Percentiles rank a stretch among this genome's conserved stretches.
Evolutionary conservation across 2,888 invertebrate genomes (phyloP).

Genomic region (Taenaris catops): DNA sequence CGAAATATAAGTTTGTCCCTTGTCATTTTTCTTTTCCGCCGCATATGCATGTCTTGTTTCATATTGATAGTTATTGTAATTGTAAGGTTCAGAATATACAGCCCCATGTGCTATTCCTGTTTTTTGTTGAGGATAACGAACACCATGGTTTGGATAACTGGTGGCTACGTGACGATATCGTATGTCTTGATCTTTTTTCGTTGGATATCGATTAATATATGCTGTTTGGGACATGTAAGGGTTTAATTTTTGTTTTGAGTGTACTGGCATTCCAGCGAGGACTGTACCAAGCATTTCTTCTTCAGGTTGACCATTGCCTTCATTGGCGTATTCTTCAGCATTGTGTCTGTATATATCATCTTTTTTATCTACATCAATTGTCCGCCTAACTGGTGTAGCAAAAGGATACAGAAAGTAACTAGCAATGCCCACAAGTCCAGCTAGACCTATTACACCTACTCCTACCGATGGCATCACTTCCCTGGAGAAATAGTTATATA

Average conservation of each 20-base stretch:
- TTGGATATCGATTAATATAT: slow-evolving; percentile 54
- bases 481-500: slow-evolving; percentile 88
- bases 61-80: slow-evolving; percentile 54
- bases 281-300: slow-evolving; percentile 89
- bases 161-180: slow-evolving; percentile 64
- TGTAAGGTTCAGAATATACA: slow-evolving; percentile 57
- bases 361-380: slow-evolving; percentile 82
- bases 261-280: slow-evolving; percentile 83
- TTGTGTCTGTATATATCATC: slow-evolving; percentile 84
- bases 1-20: slow-evolving; percentile 47
- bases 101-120: slow-evolving; percentile 71
- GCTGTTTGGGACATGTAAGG: slow-evolving; percentile 67
- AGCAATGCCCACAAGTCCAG: slow-evolving; percentile 86
- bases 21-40: slow-evolving; percentile 61
- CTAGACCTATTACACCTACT: slow-evolving; percentile 86
- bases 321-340: slow-evolving; percentile 82
- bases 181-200: slow-evolving; percentile 66
- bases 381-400: slow-evolving; percentile 82
- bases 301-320: slow-evolving; percentile 85
- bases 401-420: slow-evolving; percentile 89
- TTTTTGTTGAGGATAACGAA: slow-evolving; percentile 68
- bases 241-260: slow-evolving; percentile 65
- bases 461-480: slow-evolving; percentile 91
- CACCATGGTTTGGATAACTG: slow-evolving; percentile 57
- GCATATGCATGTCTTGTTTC: slow-evolving; percentile 65